Conservation (phyloP, 2,888 invertebrate genomes). For the Meghimatium bilineatum region DNA sequence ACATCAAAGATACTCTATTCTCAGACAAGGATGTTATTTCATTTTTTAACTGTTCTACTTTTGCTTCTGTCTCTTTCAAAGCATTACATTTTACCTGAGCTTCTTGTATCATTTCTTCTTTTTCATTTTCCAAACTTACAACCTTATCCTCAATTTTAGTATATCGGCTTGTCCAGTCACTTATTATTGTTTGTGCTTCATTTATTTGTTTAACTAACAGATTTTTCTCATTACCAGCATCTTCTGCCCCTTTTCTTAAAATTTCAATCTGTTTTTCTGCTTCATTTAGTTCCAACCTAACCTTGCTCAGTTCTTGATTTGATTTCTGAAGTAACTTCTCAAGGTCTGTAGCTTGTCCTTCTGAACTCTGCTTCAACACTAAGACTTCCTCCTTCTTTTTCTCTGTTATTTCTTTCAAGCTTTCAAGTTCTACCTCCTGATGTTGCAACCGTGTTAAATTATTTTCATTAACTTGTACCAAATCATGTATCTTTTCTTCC, state of each 20-base stretch:
- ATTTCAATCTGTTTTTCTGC: not conserved
- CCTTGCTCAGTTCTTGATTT: conserved; percentile 1
- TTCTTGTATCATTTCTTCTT: conserved; percentile 35
- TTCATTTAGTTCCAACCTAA: conserved; percentile 10
- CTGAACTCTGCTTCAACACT: conserved; percentile 25
- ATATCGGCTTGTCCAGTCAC: conserved; percentile 34
- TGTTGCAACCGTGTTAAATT: not conserved
- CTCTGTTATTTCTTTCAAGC: conserved; percentile 27
- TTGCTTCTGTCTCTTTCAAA: conserved; percentile 28
- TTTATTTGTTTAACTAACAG: not conserved
- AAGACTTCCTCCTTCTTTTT: conserved; percentile 26
- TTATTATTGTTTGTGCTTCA: conserved; percentile 12
- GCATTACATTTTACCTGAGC: conserved; percentile 34
- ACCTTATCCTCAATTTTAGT: conserved; percentile 31
- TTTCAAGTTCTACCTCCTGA: conserved; percentile 18
- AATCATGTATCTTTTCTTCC: conserved; percentile 1
- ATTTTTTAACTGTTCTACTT: conserved; percentile 55
- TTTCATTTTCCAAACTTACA: conserved; percentile 20
- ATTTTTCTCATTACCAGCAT: conserved; percentile 5
- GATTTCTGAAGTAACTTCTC: conserved; percentile 22
- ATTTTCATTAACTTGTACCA: conserved; percentile 13
- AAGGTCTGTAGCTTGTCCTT: conserved; percentile 12
- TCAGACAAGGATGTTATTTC: conserved; percentile 22
- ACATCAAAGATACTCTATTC: conserved; percentile 27
- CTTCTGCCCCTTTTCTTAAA: conserved; percentile 3